A percentile compares a stretch with the other conserved stretches of the same genome.
Evolutionary conservation across 2,888 invertebrate genomes (phyloP).

Genomic region (Leptodirus hochenwartii): DNA sequence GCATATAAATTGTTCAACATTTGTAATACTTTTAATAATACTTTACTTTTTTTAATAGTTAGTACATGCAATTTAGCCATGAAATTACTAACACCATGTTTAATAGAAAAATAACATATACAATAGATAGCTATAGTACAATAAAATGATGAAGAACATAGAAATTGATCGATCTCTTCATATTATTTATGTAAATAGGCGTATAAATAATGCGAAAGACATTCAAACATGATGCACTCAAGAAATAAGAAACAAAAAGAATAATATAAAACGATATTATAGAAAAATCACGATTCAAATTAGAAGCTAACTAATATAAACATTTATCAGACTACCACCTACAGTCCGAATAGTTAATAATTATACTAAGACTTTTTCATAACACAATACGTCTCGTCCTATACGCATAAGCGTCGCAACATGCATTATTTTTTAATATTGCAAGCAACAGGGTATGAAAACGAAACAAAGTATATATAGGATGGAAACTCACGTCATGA

Average conservation of each 20-base stretch:
- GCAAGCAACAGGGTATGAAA: too few relatives aligned
- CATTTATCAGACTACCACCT: slow-evolving; percentile 18
- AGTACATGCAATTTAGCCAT: slow-evolving; percentile 29
- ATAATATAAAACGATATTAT: slow-evolving; percentile 4
- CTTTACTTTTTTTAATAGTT: slow-evolving; percentile 27
- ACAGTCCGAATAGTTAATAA: too few relatives aligned
- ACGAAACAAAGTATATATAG: too few relatives aligned
- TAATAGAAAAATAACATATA: slow-evolving; percentile 30
- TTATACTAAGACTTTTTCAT: too few relatives aligned
- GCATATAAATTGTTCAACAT: too few relatives aligned
- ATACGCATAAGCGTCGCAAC: too few relatives aligned
- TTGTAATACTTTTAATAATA: too few relatives aligned
- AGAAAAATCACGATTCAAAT: slow-evolving; percentile 17
- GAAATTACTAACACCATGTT: slow-evolving; percentile 27
- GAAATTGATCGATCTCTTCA: slow-evolving; percentile 7
- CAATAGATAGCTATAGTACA: slow-evolving; percentile 28
- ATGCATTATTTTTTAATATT: too few relatives aligned
- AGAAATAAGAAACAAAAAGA: neutral
- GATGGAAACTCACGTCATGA: too few relatives aligned
- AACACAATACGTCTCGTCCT: too few relatives aligned
- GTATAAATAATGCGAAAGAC: slow-evolving; percentile 15
- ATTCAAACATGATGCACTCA: slow-evolving; percentile 14
- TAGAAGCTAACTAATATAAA: slow-evolving; percentile 23
- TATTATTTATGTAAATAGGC: neutral
- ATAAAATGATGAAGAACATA: slow-evolving; percentile 10